Base-by-base conservation (phyloP, 2,113 vertebrate genomes). In the Onychorhynchus coronatus region DNA sequence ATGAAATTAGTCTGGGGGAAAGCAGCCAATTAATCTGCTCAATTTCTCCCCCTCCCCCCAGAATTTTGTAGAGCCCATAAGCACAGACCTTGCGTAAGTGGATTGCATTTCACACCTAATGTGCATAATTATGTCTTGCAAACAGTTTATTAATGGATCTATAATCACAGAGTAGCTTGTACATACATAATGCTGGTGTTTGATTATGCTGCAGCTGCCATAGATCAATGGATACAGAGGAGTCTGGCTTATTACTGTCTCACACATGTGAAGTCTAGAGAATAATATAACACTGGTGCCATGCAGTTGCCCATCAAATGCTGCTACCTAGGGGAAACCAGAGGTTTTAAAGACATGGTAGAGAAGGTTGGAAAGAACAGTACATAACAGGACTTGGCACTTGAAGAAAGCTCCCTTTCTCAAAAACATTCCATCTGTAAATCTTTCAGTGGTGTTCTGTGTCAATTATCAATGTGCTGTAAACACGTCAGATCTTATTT, bases 111-210 rank as follows among this genome's bases (percentile, higher is more conserved):
- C 75, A 67, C 49, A 62, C 72, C 90, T 88, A 47, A 88, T 96
- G 79, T 72, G 53, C 81, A 77, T 90, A 96, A 96, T 94, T 93
- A 92, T n/a, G 85, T 89, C 93, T 94, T 96, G 91, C 85, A 89
- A 88, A 73, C 47, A 73, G 81, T 94, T 96, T 86, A 96, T 94
- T 91, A 91, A 91, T 96, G 83, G 79, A 91, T 93, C 88, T 91
- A 58, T 95, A 95, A 97, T 97, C 80, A 93, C 5, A 75, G 90
- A 39, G 75, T 79, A 71, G 79, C 91, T 91, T 82, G 72, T 94
- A 88, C 59, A 20, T 44, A 87, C 88, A 94, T 83, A 96, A 84
- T 78, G 72, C 28, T 16, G 63, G 35, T 62, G 88, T 92, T 91
- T 94, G 91, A 89, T 90, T 92, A 66, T 85, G 56, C 91, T 94